Base-by-base conservation (phyloP, 1,140 invertebrate species). In the Calliopsis andreniformis region DNA sequence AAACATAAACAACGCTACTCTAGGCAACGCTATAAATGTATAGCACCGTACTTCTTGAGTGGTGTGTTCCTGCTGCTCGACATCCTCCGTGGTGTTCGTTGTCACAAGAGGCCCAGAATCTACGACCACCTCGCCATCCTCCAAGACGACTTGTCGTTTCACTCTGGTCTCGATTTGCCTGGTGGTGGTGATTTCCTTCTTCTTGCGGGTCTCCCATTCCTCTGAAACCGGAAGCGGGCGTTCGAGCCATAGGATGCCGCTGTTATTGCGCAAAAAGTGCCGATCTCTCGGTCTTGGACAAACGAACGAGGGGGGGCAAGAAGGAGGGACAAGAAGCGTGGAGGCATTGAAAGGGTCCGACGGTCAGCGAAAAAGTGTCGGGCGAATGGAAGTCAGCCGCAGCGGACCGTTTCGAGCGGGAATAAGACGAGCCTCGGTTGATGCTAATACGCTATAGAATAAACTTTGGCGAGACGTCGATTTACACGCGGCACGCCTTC, bases 201-300 rank as follows among this genome's bases (percentile, higher is more conserved):
- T 97, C 91, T 96, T 96, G 87, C 96, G 95, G 70, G 96, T 97
- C 85, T 97, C 95, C 96, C 96, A 97, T 96, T 98, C 97, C 92
- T 98, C 97, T 97, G 94, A 47, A 82, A 79, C 23, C 78, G 76
- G 72, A 79, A 80, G 28, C 66, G 53, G 42, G 30, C 2, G 18
- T 30, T 43, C 45, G 39, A 39, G 35, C 59, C 59, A 63, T 25
- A 30, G 53, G 12, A 12, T 23, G 10, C 18, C 53, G 23, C 10
- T 47, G 43, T 25, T 47, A 53, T 79, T 45, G 61, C 59, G 55
- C 47, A 79, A 79, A 68, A 64, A 8, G n/a, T n/a, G n/a, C 16
- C 63, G 63, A 82, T 78, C 49, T 59, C 68, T 39, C 47, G 28
- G 25, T 49, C 35, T n/a, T 28, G 53, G 76, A 67, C 64, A 45